Percentiles rank a stretch among this genome's conserved stretches.
phyloP scores from a whole-genome alignment of 2,888 invertebrate genomes.

The Heteropelma amictum region DNA sequence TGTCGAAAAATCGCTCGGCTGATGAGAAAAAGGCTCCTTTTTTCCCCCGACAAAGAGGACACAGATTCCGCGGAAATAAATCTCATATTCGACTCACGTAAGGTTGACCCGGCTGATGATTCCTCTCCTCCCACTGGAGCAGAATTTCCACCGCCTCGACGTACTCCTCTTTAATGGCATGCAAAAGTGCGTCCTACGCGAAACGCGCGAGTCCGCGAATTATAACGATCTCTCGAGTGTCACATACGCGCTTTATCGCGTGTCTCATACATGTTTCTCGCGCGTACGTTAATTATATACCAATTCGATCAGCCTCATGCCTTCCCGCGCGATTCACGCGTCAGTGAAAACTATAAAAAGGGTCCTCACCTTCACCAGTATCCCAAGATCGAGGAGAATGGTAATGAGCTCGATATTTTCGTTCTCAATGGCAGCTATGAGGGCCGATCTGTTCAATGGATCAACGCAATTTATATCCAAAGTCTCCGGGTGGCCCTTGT shows the following conservation, averaged over 20 bases:
- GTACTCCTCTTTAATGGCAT: slow-evolving; percentile 98
- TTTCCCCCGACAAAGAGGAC: background rate
- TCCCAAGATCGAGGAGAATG: slow-evolving; percentile 88
- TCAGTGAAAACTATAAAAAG: no score
- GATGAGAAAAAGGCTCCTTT: slow-evolving; percentile 9
- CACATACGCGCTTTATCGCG: background rate
- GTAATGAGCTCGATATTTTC: slow-evolving; percentile 96
- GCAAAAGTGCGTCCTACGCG: slow-evolving; percentile 90
- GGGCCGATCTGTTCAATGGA: slow-evolving; percentile 94
- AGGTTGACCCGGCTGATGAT: slow-evolving; percentile 86
- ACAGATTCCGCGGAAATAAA: background rate
- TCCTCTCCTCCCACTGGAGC: slow-evolving; percentile 92
- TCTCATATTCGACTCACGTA: slow-evolving; percentile 83
- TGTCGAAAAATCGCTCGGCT: background rate
- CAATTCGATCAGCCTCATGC: no score
- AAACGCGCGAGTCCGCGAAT: slow-evolving; percentile 37
- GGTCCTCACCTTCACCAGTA: slow-evolving; percentile 89
- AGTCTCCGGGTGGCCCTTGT: slow-evolving; percentile 83
- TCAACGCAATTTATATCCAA: slow-evolving; percentile 97
- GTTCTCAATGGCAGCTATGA: slow-evolving; percentile 97
- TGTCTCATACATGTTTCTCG: background rate
- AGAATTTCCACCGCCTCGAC: slow-evolving; percentile 98
- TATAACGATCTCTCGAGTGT: slow-evolving; percentile 12
- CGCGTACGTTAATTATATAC: no score
- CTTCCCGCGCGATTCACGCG: no score